These are phyloP conservation scores for Poeciliopsis presidionis DNA, from an alignment of 2,797 vertebrate species.

Conservation along the genomic window DNA sequence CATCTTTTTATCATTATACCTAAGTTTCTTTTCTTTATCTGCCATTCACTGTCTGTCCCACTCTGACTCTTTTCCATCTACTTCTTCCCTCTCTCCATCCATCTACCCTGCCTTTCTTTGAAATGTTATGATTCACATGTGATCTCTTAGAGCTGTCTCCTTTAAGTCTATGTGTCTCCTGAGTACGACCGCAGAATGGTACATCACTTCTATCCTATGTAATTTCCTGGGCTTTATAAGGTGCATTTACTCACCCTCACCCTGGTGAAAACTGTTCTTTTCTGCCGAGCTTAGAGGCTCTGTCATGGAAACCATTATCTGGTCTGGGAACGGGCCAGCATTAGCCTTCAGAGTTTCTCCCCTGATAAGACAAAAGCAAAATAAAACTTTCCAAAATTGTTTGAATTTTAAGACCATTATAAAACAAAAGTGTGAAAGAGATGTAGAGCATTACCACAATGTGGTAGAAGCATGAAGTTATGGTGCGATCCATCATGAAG, in stretches of 20 bases:
- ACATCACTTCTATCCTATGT: slow-evolving; percentile 77
- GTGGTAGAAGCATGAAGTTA: slow-evolving; percentile 6
- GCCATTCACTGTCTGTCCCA: slow-evolving; percentile 42
- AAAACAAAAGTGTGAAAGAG: slow-evolving; percentile 28
- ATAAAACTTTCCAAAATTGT: slow-evolving; percentile 38
- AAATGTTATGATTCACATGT: slow-evolving; percentile 75
- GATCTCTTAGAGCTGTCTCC: slow-evolving; percentile 68
- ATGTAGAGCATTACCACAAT: not conserved
- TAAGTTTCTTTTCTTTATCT: slow-evolving; percentile 53
- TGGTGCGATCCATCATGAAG: slow-evolving; percentile 15
- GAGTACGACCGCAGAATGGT: slow-evolving; percentile 69
- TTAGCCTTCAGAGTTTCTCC: slow-evolving; percentile 59
- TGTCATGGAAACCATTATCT: slow-evolving; percentile 80
- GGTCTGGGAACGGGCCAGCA: slow-evolving; percentile 62
- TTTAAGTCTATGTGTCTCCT: slow-evolving; percentile 74
- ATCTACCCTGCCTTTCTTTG: slow-evolving; percentile 56
- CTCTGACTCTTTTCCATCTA: slow-evolving; percentile 43
- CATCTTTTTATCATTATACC: slow-evolving; percentile 34
- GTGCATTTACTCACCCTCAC: slow-evolving; percentile 74
- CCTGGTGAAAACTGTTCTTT: slow-evolving; percentile 65
- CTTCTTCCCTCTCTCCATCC: slow-evolving; percentile 37
- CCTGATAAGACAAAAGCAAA: slow-evolving; percentile 57
- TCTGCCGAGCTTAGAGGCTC: slow-evolving; percentile 60
- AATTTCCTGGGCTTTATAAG: slow-evolving; percentile 80
- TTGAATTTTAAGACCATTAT: slow-evolving; percentile 42